Evolutionary conservation across 2,113 vertebrate species (phyloP).

Genomic region (Toxotes jaculatrix): DNA sequence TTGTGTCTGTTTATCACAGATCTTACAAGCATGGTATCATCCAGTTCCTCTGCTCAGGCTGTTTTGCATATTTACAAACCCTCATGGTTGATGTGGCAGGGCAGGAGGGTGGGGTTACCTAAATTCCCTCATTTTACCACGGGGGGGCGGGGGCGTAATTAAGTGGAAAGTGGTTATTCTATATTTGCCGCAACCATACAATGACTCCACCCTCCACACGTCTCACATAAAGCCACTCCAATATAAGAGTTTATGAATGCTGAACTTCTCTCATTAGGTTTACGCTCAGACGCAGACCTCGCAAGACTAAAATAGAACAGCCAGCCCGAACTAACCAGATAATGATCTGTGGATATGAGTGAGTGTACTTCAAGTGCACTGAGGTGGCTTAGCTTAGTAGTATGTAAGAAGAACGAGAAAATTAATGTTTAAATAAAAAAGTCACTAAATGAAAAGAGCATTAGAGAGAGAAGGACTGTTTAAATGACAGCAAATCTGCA

Average conservation of each 20-base stretch:
- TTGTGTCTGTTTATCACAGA: slow-evolving; percentile 48
- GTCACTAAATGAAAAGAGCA: not conserved
- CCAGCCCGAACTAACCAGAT: slow-evolving; percentile 48
- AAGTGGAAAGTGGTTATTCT: slow-evolving; percentile 79
- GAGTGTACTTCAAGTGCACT: slow-evolving; percentile 1
- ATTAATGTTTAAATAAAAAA: not conserved
- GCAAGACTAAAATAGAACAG: slow-evolving; percentile 47
- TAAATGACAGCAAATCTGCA: slow-evolving; percentile 18
- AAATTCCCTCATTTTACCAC: slow-evolving; percentile 71
- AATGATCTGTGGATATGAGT: slow-evolving; percentile 51
- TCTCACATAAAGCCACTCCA: slow-evolving; percentile 76
- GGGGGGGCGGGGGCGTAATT: slow-evolving; percentile 69
- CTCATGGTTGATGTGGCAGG: slow-evolving; percentile 73
- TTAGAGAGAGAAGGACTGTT: slow-evolving; percentile 7
- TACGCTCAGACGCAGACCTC: slow-evolving; percentile 39
- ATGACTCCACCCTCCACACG: slow-evolving; percentile 81
- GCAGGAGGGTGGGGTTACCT: slow-evolving; percentile 76
- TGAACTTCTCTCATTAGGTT: slow-evolving; percentile 60
- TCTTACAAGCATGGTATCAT: slow-evolving; percentile 11
- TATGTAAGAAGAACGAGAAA: slow-evolving; percentile 12
- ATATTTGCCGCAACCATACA: slow-evolving; percentile 80
- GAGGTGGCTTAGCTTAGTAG: not conserved
- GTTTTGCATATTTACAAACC: slow-evolving; percentile 62
- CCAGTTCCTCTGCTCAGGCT: slow-evolving; percentile 9
- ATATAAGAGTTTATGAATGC: slow-evolving; percentile 71